A percentile compares a stretch with the other conserved stretches of the same genome.
Evolutionary conservation across 2,888 invertebrate genomes (phyloP).

Genomic region (Phaedon cochleariae): DNA sequence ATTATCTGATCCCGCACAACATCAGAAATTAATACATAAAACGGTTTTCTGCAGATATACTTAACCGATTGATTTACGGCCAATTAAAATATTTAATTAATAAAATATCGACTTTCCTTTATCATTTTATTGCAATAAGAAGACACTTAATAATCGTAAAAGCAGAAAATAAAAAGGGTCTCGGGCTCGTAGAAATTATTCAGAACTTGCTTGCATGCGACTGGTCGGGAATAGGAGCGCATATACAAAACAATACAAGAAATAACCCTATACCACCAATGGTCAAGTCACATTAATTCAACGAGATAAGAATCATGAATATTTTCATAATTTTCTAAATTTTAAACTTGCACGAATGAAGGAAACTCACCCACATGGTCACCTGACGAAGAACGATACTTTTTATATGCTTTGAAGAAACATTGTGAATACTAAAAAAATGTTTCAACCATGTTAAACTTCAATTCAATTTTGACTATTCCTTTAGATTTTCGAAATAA

Average conservation of each 20-base stretch:
- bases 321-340: too few relatives aligned
- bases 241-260: conserved; percentile 5
- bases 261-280: background rate
- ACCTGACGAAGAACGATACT: too few relatives aligned
- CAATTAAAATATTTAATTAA: conserved; percentile 36
- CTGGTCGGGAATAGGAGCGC: conserved; percentile 22
- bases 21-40: conserved; percentile 31
- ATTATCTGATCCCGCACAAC: conserved; percentile 2
- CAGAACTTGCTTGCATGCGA: conserved; percentile 37
- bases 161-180: conserved; percentile 37
- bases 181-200: conserved; percentile 37
- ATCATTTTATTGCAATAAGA: conserved; percentile 24
- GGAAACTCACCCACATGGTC: too few relatives aligned
- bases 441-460: too few relatives aligned
- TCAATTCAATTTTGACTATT: too few relatives aligned
- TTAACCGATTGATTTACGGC: conserved; percentile 30
- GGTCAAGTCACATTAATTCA: background rate
- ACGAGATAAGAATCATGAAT: background rate
- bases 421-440: too few relatives aligned
- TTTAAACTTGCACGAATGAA: too few relatives aligned
- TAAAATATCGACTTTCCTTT: conserved; percentile 31
- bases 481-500: too few relatives aligned
- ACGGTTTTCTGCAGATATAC: conserved; percentile 17
- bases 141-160: conserved; percentile 38
- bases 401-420: too few relatives aligned